These are phyloP conservation scores for Sphenopsis melanotis DNA, from an alignment of 2,797 vertebrate species.

Conservation along the genomic window DNA sequence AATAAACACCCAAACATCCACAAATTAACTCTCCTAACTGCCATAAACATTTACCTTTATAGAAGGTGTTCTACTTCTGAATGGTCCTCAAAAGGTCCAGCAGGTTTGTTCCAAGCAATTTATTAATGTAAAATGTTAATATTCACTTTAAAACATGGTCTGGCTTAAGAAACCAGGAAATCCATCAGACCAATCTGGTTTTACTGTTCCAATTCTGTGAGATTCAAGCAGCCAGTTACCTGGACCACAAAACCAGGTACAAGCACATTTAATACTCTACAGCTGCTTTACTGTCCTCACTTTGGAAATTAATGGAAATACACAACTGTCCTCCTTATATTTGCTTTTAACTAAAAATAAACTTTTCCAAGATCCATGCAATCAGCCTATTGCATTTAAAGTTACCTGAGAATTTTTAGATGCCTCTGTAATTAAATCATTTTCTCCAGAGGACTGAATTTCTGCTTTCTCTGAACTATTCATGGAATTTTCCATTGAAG, in stretches of 20 bases:
- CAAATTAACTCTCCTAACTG: neutral
- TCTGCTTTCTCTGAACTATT: constrained; percentile 88
- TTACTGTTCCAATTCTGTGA: neutral
- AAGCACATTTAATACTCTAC: neutral
- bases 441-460: constrained; percentile 82
- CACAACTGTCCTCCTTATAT: neutral
- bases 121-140: neutral
- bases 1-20: neutral
- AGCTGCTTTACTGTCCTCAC: neutral
- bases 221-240: neutral
- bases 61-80: neutral
- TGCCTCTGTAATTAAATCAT: constrained; percentile 81
- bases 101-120: neutral
- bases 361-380: neutral
- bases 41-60: neutral
- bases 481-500: constrained; percentile 84
- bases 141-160: neutral
- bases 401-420: constrained; percentile 91
- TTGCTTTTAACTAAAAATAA: neutral
- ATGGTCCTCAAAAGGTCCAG: neutral
- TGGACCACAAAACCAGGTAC: neutral
- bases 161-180: neutral
- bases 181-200: neutral
- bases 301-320: neutral
- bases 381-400: neutral